phyloP scores from a whole-genome alignment of 1,140 invertebrate species.

The Steinernema khuongi region DNA sequence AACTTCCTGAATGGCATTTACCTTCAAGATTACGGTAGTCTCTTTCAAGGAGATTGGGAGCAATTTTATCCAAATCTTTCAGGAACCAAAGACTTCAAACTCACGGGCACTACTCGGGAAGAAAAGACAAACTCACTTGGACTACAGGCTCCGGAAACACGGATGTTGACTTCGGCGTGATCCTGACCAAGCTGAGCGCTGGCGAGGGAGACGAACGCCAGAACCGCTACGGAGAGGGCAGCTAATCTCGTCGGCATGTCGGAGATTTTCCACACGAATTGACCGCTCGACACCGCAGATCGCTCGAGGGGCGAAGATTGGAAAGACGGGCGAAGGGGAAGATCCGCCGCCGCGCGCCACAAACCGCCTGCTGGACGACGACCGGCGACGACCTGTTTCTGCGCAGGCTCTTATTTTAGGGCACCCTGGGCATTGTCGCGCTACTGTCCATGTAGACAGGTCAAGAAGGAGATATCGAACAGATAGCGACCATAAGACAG shows the following conservation, averaged over 20 bases:
- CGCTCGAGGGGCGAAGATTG: conserved; percentile 6
- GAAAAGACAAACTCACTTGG: conserved; percentile 45
- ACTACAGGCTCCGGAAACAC: conserved; percentile 57
- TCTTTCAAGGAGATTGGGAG: too few relatives aligned
- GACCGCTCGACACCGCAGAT: not conserved
- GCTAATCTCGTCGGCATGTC: conserved; percentile 21
- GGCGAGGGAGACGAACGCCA: conserved; percentile 6
- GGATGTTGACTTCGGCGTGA: conserved; percentile 55
- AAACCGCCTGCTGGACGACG: conserved; percentile 10
- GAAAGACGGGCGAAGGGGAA: not conserved
- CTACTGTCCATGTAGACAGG: conserved; percentile 2
- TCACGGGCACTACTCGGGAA: not conserved
- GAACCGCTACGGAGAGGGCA: not conserved
- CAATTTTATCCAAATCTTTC: too few relatives aligned
- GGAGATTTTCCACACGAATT: conserved; percentile 13
- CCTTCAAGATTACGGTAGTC: too few relatives aligned
- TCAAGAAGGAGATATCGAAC: not conserved
- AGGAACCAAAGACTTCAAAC: not conserved
- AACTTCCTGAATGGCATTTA: too few relatives aligned
- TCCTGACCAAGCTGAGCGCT: conserved; percentile 38
- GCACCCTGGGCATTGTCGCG: not conserved
- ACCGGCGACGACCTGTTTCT: conserved; percentile 1
- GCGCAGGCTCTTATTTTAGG: conserved; percentile 16
- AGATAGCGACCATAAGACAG: not conserved
- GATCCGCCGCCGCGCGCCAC: conserved; percentile 11